A percentile compares a stretch with the other conserved stretches of the same genome.
Conservation (phyloP, 2,113 vertebrate genomes). For the Plecturocebus donacophilus region DNA sequence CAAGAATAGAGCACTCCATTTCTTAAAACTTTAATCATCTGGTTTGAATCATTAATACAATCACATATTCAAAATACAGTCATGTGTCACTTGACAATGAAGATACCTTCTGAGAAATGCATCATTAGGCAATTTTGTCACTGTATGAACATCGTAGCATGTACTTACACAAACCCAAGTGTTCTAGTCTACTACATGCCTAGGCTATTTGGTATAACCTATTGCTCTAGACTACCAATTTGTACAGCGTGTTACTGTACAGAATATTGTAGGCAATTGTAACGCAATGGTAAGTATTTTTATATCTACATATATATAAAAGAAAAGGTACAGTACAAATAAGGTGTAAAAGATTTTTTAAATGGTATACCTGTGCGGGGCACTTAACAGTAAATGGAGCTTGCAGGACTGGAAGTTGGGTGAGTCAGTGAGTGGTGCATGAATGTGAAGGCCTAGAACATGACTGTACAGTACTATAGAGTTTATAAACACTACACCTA, state of each 20-base stretch:
- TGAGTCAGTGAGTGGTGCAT: background rate
- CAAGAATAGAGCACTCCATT: background rate
- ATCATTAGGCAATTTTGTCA: background rate
- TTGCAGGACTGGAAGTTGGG: background rate
- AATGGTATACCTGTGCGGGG: background rate
- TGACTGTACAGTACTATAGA: background rate
- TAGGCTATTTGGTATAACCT: background rate
- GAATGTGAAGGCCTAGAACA: background rate
- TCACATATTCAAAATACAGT: slow-evolving; percentile 4
- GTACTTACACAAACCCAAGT: background rate
- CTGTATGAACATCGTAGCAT: background rate
- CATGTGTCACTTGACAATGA: background rate
- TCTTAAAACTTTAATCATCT: background rate
- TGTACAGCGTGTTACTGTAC: background rate
- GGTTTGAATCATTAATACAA: background rate
- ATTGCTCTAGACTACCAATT: background rate
- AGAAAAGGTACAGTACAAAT: background rate
- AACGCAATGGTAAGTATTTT: background rate
- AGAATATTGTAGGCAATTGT: background rate
- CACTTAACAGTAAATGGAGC: background rate
- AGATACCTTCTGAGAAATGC: background rate
- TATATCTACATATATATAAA: background rate
- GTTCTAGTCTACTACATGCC: background rate
- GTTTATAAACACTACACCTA: background rate
- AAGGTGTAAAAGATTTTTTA: background rate